A percentile compares a stretch with the other conserved stretches of the same genome.
phyloP scores from a whole-genome alignment of 2,797 vertebrate species.

The Clarias fuscus region DNA sequence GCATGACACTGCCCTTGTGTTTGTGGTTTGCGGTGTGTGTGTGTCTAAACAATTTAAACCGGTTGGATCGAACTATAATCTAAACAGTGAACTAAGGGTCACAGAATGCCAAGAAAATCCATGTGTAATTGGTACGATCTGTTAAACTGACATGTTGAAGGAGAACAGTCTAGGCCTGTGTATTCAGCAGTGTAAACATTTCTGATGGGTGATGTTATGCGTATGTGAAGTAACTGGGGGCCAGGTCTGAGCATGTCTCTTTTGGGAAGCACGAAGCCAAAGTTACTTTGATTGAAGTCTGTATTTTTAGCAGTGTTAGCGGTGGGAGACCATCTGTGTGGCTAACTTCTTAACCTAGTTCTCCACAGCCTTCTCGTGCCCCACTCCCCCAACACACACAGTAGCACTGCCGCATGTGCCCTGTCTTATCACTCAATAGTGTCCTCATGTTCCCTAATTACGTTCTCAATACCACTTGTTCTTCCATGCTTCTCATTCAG shows the following conservation, averaged over 20 bases:
- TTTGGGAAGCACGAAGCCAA: conserved; percentile 29
- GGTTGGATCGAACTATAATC: conserved; percentile 6
- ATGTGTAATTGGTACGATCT: conserved; percentile 15
- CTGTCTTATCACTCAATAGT: not conserved
- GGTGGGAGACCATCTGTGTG: conserved; percentile 62
- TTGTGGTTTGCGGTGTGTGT: conserved; percentile 58
- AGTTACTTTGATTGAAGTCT: conserved; percentile 37
- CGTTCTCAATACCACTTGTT: not conserved
- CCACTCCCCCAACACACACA: not conserved
- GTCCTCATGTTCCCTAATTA: not conserved
- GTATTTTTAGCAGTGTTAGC: conserved; percentile 53
- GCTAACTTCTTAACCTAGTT: conserved; percentile 76
- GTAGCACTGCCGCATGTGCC: not conserved
- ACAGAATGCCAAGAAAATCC: conserved; percentile 17
- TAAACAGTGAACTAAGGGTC: conserved; percentile 7
- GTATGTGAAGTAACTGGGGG: conserved; percentile 25
- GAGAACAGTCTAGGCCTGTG: not conserved
- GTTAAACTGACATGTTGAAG: not conserved
- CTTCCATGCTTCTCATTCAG: not conserved
- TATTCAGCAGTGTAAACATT: not conserved
- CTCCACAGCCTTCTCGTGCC: conserved; percentile 20
- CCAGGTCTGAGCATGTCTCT: conserved; percentile 31
- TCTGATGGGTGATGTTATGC: not conserved
- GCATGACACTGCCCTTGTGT: conserved; percentile 55
- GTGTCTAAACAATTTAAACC: conserved; percentile 17